These are phyloP conservation scores for Ophion costatus DNA, from an alignment of 2,888 invertebrate species.

Conservation along the genomic window DNA sequence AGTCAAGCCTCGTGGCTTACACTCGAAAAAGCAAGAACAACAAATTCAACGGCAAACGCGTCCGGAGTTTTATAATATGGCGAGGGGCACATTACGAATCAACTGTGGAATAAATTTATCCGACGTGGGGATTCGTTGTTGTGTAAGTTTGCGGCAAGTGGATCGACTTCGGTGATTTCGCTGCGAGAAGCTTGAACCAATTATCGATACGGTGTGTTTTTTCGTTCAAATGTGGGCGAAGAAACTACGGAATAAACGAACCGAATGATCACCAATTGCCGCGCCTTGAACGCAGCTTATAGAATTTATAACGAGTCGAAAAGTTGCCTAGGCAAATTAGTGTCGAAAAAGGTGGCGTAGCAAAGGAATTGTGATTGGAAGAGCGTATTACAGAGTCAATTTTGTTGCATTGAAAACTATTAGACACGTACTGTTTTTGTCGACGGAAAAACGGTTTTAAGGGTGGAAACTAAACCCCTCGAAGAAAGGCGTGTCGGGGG, in stretches of 20 bases:
- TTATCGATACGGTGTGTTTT: neutral
- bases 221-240: neutral
- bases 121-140: neutral
- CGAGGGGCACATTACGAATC: neutral
- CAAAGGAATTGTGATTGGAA: neutral
- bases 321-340: neutral
- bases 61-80: conserved; percentile 8
- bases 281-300: neutral
- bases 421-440: too few species aligned
- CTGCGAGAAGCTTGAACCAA: neutral
- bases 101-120: neutral
- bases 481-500: too few species aligned
- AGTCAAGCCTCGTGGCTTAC: neutral
- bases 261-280: neutral
- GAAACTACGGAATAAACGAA: neutral
- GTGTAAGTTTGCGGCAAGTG: neutral
- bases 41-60: neutral
- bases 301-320: neutral
- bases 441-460: too few species aligned
- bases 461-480: too few species aligned
- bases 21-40: neutral
- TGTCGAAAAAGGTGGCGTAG: neutral
- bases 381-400: neutral
- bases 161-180: neutral
- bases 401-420: too few species aligned